Conservation (phyloP, 1,140 invertebrate species). For the Whitmania pigra region DNA sequence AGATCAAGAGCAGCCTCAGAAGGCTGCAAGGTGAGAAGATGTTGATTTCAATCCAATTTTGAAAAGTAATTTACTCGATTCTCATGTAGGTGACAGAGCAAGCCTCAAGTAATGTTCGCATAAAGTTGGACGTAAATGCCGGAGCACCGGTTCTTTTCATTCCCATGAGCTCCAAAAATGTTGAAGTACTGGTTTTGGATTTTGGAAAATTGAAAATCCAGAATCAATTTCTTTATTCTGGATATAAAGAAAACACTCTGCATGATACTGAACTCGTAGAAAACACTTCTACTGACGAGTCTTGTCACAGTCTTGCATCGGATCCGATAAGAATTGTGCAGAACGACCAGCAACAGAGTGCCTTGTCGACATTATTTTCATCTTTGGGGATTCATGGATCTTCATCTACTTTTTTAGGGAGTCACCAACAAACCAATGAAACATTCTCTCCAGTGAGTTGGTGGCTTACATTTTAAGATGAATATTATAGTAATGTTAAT, state of each 20-base stretch:
- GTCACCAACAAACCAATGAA: no score
- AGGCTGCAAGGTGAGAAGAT: conserved; percentile 35
- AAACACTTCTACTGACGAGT: neutral
- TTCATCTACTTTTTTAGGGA: neutral
- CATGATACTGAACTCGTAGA: neutral
- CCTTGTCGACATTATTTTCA: neutral
- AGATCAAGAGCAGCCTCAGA: conserved; percentile 44
- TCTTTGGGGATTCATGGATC: conserved; percentile 9
- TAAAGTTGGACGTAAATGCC: conserved; percentile 58
- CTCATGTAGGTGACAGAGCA: conserved; percentile 33
- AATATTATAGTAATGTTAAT: no score
- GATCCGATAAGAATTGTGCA: neutral
- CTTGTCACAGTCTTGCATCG: neutral
- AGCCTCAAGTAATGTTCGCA: conserved; percentile 40
- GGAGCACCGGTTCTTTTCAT: conserved; percentile 72
- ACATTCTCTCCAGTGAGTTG: no score
- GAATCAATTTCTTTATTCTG: conserved; percentile 51
- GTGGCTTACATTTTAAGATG: no score
- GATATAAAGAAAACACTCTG: conserved; percentile 29
- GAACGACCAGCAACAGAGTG: neutral
- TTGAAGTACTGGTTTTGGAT: conserved; percentile 64
- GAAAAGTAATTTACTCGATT: conserved; percentile 4
- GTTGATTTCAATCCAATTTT: conserved; percentile 10
- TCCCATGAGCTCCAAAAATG: conserved; percentile 67
- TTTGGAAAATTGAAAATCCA: conserved; percentile 64